Percentiles rank a stretch among this genome's conserved stretches.
These are phyloP conservation scores for Clarias laeviceps DNA, from an alignment of 2,797 vertebrate species.

Conservation along the genomic window DNA sequence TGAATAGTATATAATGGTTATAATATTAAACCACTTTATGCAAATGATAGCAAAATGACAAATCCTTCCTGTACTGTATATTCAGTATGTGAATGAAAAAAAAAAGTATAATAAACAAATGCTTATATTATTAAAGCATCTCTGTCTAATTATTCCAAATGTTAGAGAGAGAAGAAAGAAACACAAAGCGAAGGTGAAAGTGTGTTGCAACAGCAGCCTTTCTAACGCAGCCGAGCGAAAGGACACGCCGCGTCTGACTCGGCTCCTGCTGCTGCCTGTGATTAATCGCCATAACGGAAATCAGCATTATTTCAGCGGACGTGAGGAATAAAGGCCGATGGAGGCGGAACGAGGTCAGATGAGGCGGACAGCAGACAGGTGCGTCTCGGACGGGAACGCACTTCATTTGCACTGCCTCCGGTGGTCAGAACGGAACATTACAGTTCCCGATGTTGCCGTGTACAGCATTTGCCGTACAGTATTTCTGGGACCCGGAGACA, in stretches of 20 bases:
- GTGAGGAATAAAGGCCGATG: slow-evolving; percentile 68
- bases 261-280: slow-evolving; percentile 77
- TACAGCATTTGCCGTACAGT: background rate
- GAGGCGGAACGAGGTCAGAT: slow-evolving; percentile 56
- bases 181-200: background rate
- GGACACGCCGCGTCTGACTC: slow-evolving; percentile 84
- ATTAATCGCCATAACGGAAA: slow-evolving; percentile 88
- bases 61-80: too few relatives aligned
- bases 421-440: slow-evolving; percentile 54
- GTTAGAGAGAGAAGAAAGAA: background rate
- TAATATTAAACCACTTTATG: too few relatives aligned
- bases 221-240: slow-evolving; percentile 78
- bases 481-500: background rate
- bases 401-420: slow-evolving; percentile 60
- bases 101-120: background rate
- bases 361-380: slow-evolving; percentile 52
- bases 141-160: background rate
- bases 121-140: background rate
- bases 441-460: slow-evolving; percentile 29
- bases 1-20: background rate
- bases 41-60: background rate
- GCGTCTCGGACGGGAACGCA: slow-evolving; percentile 1
- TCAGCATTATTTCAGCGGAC: slow-evolving; percentile 83
- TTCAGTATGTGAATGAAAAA: background rate
- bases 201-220: slow-evolving; percentile 60